Percentiles rank a stretch among this genome's conserved stretches.
These are phyloP conservation scores for Calephelis virginiensis DNA, from an alignment of 1,140 invertebrate species.

Conservation along the genomic window DNA sequence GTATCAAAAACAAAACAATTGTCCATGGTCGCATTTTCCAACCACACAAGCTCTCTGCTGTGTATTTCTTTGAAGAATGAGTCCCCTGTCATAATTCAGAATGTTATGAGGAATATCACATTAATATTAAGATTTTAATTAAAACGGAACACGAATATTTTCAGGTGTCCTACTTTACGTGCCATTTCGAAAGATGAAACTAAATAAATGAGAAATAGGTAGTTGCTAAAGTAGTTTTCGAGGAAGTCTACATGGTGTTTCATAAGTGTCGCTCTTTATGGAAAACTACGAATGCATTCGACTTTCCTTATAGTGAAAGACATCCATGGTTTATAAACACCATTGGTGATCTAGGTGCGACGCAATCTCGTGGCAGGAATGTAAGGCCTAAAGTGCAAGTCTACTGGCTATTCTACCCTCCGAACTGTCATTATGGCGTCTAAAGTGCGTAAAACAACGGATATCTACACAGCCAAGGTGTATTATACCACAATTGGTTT, in stretches of 20 bases:
- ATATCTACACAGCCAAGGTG: too few relatives aligned
- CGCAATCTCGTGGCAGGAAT: too few relatives aligned
- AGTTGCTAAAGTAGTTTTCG: slow-evolving; percentile 21
- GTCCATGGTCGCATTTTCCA: slow-evolving; percentile 51
- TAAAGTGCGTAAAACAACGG: too few relatives aligned
- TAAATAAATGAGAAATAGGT: slow-evolving; percentile 13
- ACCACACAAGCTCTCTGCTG: slow-evolving; percentile 25
- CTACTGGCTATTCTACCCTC: too few relatives aligned
- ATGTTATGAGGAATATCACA: slow-evolving; percentile 28
- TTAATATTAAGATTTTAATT: slow-evolving; percentile 24
- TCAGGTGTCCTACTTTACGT: slow-evolving; percentile 5
- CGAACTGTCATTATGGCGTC: too few relatives aligned
- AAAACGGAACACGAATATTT: slow-evolving; percentile 12
- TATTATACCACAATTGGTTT: too few relatives aligned
- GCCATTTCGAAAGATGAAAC: slow-evolving; percentile 20
- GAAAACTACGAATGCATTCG: too few relatives aligned
- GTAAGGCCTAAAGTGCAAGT: too few relatives aligned
- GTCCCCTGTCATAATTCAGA: slow-evolving; percentile 54
- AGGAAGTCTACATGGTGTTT: slow-evolving; percentile 32
- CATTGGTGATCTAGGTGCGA: too few relatives aligned
- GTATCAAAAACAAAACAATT: slow-evolving; percentile 37
- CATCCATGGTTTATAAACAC: too few relatives aligned
- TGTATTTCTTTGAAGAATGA: slow-evolving; percentile 30
- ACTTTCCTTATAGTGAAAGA: too few relatives aligned
- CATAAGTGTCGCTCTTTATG: not conserved